Conservation (phyloP, 2,797 vertebrate genomes). For the Acridotheres tristis region DNA sequence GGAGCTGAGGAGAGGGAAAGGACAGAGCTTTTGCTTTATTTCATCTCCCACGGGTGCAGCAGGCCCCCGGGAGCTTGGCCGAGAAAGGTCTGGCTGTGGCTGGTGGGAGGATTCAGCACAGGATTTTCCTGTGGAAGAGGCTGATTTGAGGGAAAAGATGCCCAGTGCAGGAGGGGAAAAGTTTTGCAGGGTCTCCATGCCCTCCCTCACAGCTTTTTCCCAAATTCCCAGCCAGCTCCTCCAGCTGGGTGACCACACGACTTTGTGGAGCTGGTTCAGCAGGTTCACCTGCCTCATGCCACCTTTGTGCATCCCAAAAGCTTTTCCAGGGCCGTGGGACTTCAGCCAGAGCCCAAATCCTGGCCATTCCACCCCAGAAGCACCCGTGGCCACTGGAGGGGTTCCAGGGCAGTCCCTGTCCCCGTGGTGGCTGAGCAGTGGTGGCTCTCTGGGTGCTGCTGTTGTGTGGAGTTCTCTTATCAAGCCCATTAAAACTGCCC, state of each 20-base stretch:
- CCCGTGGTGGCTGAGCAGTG: rapidly evolving
- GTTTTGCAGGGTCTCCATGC: not conserved
- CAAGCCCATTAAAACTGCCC: not conserved
- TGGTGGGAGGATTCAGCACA: not conserved
- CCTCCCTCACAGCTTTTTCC: not conserved
- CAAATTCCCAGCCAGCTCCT: not conserved
- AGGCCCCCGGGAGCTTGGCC: not conserved
- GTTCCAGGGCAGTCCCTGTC: not conserved
- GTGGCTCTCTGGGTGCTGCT: not conserved
- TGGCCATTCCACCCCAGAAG: not conserved
- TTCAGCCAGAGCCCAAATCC: not conserved
- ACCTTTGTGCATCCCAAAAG: not conserved
- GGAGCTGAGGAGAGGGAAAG: not conserved
- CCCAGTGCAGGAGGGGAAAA: rapidly evolving
- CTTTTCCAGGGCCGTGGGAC: not conserved
- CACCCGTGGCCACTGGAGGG: not conserved
- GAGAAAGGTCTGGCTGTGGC: not conserved
- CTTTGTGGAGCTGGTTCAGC: rapidly evolving
- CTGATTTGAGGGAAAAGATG: not conserved
- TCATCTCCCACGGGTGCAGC: not conserved
- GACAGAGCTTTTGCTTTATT: not conserved
- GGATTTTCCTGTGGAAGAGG: not conserved
- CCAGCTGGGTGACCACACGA: rapidly evolving
- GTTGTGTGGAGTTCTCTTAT: not conserved
- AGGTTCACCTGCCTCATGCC: not conserved